Evolutionary conservation across 2,113 vertebrate genomes (phyloP), one percentile per base, ranked within the genome.

Genomic region (Callorhinus ursinus): DNA sequence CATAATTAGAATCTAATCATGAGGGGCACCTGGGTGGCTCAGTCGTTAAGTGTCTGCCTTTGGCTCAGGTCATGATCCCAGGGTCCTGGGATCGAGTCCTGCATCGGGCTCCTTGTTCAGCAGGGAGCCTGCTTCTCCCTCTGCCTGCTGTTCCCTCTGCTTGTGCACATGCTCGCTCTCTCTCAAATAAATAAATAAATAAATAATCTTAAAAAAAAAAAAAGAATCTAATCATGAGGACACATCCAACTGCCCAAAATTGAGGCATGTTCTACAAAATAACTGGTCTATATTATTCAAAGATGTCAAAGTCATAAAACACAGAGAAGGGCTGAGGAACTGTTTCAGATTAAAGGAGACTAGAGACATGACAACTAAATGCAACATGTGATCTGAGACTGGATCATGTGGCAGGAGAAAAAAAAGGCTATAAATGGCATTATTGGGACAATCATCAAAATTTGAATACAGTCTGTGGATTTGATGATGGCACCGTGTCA

Each of bases 361-460:
- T 83, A n/a, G 63, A 84, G 36, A 76, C 7, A 4, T n/a, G 77
- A 63, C 26, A 15, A 21, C 15, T 21, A 84, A 39, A 42, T 10
- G 26, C 24, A 59, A 51, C 46, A 26, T 24, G 67, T 83, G 24
- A 67, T 16, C 33, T 26, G 18, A 53, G n/a, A 13, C 5, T 46
- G 26, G 51, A n/a, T 22, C 1, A 8, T 59, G 33, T 11, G 22
- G 4, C 3, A 15, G 10, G 10, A 2, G 7, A 15, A 7, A 10
- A 9, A 21, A n/a, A 65, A 11, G 19, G 14, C 16, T 22, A 53
- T n/a, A 42, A 53, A 82, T n/a, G 21, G 51, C 28, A 55, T 53
- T 69, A 67, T 3, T 89, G 39, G 2, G 53, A 55, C 12, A 69
- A 51, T 31, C 76, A 83, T 31, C 26, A 53, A 42, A 92, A 59